Conservation (phyloP, 2,888 invertebrate genomes). For the Caenorhabditis sp. region DNA sequence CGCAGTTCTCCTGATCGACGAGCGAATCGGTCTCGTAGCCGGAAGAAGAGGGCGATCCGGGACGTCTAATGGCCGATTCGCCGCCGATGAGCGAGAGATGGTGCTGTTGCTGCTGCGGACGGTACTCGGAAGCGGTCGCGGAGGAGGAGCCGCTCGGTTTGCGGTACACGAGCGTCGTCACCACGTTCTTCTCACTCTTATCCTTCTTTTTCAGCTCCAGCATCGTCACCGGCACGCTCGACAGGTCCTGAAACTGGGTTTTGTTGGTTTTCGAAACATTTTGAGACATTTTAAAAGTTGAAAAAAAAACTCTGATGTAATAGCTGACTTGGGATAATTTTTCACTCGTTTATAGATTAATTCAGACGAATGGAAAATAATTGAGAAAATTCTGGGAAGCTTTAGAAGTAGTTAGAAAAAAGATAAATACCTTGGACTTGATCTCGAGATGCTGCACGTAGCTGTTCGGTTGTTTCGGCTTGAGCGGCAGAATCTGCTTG, state of each 20-base stretch:
- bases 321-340: no score
- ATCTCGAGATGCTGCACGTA: slow-evolving; percentile 37
- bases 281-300: no score
- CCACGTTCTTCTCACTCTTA: slow-evolving; percentile 36
- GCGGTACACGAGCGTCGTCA: slow-evolving; percentile 41
- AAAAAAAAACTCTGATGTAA: no score
- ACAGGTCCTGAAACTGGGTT: neutral
- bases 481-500: slow-evolving; percentile 51
- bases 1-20: slow-evolving; percentile 45
- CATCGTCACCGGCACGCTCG: slow-evolving; percentile 40
- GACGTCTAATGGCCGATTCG: neutral
- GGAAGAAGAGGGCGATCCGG: slow-evolving; percentile 44
- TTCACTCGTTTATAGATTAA: no score
- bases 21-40: slow-evolving; percentile 51
- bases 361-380: no score
- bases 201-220: slow-evolving; percentile 53
- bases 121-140: neutral
- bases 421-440: slow-evolving; percentile 26
- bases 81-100: neutral
- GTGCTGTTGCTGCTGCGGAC: neutral
- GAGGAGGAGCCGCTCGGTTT: slow-evolving; percentile 20
- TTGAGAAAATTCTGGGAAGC: no score
- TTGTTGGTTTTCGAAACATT: neutral
- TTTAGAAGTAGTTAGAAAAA: no score
- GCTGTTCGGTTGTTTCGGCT: slow-evolving; percentile 31